Conservation (phyloP, 1,140 invertebrate species). For the Lerema accius region DNA sequence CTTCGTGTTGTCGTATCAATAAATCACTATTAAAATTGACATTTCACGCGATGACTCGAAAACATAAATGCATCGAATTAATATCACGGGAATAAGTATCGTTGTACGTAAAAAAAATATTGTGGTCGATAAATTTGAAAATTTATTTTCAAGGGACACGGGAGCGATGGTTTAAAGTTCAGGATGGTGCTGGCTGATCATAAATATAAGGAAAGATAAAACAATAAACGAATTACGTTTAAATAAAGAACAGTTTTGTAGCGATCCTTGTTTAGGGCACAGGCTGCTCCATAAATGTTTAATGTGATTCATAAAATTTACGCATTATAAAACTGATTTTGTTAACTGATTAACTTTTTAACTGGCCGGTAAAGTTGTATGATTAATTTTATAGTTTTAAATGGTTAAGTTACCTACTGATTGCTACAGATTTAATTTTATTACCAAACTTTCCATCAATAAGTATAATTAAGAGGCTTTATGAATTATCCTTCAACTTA, state of each 20-base stretch:
- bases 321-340: conserved; percentile 10
- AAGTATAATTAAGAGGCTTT: no score
- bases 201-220: conserved; percentile 79
- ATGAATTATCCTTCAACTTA: no score
- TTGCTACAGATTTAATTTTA: conserved; percentile 1
- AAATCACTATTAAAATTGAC: conserved; percentile 76
- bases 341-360: not conserved
- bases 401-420: not conserved
- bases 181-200: conserved; percentile 52
- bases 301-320: conserved; percentile 20
- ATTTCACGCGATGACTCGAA: conserved; percentile 68
- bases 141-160: conserved; percentile 62
- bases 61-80: conserved; percentile 60
- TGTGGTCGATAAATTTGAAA: conserved; percentile 70
- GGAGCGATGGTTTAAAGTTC: conserved; percentile 53
- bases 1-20: conserved; percentile 48
- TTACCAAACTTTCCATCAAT: no score
- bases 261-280: conserved; percentile 59
- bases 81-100: conserved; percentile 66
- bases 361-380: no score
- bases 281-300: conserved; percentile 49
- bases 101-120: conserved; percentile 68
- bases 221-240: conserved; percentile 80
- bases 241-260: conserved; percentile 79
- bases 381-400: conserved; percentile 1